These are phyloP conservation scores for Clavelina lepadiformis DNA, from an alignment of 23 tunicate genomes.

Conservation along the genomic window DNA sequence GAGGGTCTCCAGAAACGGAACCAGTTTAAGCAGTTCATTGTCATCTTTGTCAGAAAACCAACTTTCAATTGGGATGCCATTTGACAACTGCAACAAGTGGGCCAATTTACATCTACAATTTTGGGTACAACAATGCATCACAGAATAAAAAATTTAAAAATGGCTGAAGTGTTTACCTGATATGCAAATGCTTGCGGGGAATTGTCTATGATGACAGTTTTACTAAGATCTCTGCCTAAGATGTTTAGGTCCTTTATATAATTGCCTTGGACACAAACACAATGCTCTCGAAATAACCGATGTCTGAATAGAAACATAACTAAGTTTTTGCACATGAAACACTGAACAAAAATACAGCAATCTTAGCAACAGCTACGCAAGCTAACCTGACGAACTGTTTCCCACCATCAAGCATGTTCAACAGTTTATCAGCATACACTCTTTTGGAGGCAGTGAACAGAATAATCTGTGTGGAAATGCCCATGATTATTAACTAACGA, in stretches of 20 bases:
- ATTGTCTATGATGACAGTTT: conserved; percentile 93
- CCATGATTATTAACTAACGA: background rate
- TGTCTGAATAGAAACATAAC: conserved; percentile 34
- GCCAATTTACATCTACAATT: no score
- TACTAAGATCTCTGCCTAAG: conserved; percentile 88
- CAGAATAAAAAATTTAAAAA: background rate
- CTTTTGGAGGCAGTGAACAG: conserved; percentile 86
- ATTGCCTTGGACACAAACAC: conserved; percentile 96
- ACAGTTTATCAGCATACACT: conserved; percentile 84
- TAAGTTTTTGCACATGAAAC: background rate
- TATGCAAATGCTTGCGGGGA: conserved; percentile 99
- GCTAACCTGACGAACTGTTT: conserved; percentile 61
- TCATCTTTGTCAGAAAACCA: conserved; percentile 91
- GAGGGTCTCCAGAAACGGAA: conserved; percentile 73
- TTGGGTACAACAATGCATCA: no score
- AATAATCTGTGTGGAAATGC: conserved; percentile 46
- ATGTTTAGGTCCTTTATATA: conserved; percentile 93
- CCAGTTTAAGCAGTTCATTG: conserved; percentile 73
- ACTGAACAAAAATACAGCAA: no score
- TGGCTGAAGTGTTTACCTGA: conserved; percentile 43
- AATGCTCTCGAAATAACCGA: conserved; percentile 95
- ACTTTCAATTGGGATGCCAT: conserved; percentile 93
- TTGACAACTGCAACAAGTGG: conserved; percentile 48
- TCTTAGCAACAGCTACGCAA: no score
- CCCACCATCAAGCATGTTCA: conserved; percentile 86